These are phyloP conservation scores for Gavia stellata DNA, from an alignment of 2,113 vertebrate species.

Conservation along the genomic window DNA sequence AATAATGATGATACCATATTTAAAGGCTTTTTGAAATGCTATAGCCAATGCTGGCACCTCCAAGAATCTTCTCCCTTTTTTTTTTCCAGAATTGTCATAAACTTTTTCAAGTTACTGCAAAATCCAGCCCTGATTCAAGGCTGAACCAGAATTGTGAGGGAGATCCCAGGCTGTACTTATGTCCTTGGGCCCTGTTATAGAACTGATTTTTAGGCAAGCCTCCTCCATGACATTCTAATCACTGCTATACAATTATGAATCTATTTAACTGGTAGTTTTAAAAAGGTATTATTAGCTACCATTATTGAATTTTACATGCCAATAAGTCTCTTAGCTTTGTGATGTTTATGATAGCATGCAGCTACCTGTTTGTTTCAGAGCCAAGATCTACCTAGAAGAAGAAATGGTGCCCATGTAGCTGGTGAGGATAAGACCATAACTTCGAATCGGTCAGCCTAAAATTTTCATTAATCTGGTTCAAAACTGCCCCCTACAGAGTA, in stretches of 20 bases:
- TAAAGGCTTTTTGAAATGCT: neutral
- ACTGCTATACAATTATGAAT: neutral
- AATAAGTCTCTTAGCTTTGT: neutral
- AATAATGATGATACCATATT: neutral
- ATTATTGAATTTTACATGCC: neutral
- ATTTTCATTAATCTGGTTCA: constrained; percentile 26
- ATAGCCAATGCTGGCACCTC: neutral
- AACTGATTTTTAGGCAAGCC: neutral
- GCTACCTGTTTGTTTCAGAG: neutral
- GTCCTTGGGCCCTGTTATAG: neutral
- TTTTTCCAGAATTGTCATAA: neutral
- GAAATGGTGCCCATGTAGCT: neutral
- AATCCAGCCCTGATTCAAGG: neutral
- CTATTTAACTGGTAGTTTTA: neutral
- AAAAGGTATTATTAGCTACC: neutral
- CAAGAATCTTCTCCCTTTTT: neutral
- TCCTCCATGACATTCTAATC: neutral
- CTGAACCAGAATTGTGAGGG: neutral
- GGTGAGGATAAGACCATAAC: neutral
- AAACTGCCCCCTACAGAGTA: constrained; percentile 48
- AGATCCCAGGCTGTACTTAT: neutral
- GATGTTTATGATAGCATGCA: neutral
- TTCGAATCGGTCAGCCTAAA: neutral
- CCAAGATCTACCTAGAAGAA: neutral
- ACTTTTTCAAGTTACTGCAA: neutral